Evolutionary conservation across 2,113 vertebrate genomes (phyloP), one percentile per base, ranked within the genome.

Genomic region (Festucalex cinctus): DNA sequence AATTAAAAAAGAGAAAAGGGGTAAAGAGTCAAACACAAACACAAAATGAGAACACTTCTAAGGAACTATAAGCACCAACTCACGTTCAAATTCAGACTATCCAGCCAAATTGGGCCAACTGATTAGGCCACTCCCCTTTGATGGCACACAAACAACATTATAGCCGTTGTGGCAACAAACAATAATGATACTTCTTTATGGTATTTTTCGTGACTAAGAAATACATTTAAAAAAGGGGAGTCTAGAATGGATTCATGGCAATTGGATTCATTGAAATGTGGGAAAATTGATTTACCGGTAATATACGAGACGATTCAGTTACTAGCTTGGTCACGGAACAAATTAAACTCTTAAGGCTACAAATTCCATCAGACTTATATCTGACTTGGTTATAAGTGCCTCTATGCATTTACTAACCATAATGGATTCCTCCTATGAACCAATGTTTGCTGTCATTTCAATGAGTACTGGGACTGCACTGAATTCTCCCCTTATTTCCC

Each of bases 401-500:
- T 3, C 48, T n/a, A 3, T n/a, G 48, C 48, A 49, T 49, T n/a
- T 9, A 49, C 20, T 20, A 9, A n/a, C 19, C 6, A 9, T 20
- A 49, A 49, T 49, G 46, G 8, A 49, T n/a, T 49, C 19, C 7
- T 49, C 46, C 20, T 10, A 49, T 9, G 7, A 36, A 32, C 32
- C 3, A 24, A 68, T 6, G 9, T 65, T 53, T 67, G 51, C 62
- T 75, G 66, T 82, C 69, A 64, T 73, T 77, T 56, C 14, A 56
- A 75, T 74, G 74, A 17, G 2, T 46, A 24, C 46, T 22, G 9
- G 12, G 8, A 36, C 44, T 35, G 69, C 46, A 57, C 26, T 46
- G 59, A 72, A 86, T 66, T 75, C 53, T 63, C 61, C 64, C 71
- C 35, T 44, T 69, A 78, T 22, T 65, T 58, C 58, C 74, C 56